Conservation (phyloP, 2,113 vertebrate species). For the Motacilla alba region DNA sequence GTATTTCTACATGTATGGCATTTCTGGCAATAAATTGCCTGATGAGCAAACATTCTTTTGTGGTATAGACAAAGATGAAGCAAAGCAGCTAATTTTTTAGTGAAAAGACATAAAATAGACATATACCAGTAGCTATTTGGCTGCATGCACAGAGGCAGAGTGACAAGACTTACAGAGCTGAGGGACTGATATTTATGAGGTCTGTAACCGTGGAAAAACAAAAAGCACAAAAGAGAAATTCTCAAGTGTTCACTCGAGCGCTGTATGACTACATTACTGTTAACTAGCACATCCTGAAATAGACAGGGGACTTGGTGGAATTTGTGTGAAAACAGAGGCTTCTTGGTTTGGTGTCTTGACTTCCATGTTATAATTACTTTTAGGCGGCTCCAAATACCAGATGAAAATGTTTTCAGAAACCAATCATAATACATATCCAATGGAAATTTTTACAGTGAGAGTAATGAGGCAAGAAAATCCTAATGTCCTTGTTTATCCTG, state of each 20-base stretch:
- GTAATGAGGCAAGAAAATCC: neutral
- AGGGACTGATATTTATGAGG: neutral
- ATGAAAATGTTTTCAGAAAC: neutral
- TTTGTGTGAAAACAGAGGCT: neutral
- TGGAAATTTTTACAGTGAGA: neutral
- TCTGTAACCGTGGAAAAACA: neutral
- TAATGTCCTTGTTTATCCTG: neutral
- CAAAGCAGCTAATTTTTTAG: neutral
- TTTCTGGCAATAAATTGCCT: neutral
- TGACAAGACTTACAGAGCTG: neutral
- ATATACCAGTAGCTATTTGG: neutral
- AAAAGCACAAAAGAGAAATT: neutral
- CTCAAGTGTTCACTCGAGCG: neutral
- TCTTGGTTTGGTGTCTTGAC: neutral
- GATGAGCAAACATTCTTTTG: neutral
- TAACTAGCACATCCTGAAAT: neutral
- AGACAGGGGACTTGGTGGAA: neutral
- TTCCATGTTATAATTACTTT: neutral
- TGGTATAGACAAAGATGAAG: neutral
- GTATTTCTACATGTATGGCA: neutral
- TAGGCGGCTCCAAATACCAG: neutral
- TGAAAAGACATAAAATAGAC: neutral
- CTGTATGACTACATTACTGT: neutral
- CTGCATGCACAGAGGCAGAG: neutral
- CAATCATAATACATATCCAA: neutral